phyloP scores from a whole-genome alignment of 2,797 vertebrate genomes.

The Sebastes glaucus region DNA sequence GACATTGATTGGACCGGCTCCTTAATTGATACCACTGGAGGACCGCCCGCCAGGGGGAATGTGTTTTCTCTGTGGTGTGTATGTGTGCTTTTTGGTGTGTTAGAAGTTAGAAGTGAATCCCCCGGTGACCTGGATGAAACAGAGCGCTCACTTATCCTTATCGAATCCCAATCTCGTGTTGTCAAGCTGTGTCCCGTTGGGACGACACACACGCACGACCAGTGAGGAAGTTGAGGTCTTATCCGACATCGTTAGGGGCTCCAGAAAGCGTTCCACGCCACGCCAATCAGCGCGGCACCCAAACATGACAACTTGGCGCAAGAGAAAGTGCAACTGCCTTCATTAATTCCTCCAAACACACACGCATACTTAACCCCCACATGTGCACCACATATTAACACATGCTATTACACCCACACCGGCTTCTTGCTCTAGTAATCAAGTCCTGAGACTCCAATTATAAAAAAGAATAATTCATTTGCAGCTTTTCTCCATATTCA shows the following conservation, averaged over 20 bases:
- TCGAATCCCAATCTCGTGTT: conserved; percentile 73
- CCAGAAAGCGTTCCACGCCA: conserved; percentile 36
- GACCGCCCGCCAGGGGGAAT: conserved; percentile 49
- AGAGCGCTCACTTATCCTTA: conserved; percentile 75
- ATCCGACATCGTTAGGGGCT: conserved; percentile 49
- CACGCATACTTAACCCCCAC: neutral
- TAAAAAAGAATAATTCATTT: conserved; percentile 78
- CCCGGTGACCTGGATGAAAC: conserved; percentile 70
- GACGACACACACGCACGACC: conserved; percentile 25
- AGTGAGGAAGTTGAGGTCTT: conserved; percentile 47
- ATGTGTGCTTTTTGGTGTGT: conserved; percentile 45
- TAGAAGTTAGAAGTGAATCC: conserved; percentile 67
- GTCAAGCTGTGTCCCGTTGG: conserved; percentile 48
- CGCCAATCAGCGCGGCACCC: conserved; percentile 28
- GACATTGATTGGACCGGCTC: conserved; percentile 78
- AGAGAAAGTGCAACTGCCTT: conserved; percentile 33
- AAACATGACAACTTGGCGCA: conserved; percentile 24
- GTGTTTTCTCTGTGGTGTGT: conserved; percentile 38
- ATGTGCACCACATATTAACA: conserved; percentile 16
- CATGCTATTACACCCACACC: conserved; percentile 12
- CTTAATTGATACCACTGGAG: conserved; percentile 81
- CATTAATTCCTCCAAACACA: conserved; percentile 37
- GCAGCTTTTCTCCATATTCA: conserved; percentile 65
- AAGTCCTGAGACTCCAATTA: conserved; percentile 63
- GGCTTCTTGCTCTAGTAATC: conserved; percentile 29